Evolutionary conservation across 2,113 vertebrate genomes (phyloP), one percentile per base, ranked within the genome.

Genomic region (Microcebus murinus): DNA sequence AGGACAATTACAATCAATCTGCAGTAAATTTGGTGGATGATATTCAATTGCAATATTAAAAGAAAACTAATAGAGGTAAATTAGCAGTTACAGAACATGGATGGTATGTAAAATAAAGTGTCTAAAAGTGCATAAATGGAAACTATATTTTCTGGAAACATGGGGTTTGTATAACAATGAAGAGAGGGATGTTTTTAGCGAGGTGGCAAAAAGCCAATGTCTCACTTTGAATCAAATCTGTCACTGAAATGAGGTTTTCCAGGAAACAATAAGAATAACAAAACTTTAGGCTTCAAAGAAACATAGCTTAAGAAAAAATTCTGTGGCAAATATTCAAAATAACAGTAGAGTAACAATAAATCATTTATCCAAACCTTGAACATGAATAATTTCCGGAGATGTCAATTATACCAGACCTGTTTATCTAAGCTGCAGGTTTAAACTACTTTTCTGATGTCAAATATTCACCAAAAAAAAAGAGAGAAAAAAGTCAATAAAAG

Each of bases 191-290:
- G 42, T 65, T 79, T 93, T 90, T 85, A 74, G 34, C 39, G 52
- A 82, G 74, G 65, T 96, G 94, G 87, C 96, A 98, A 87, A 55
- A 59, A 92, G 50, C 73, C 94, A 96, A 83, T 48, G 52, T 59
- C 89, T 97, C 79, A 65, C 48, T 94, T 29, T 87, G 63, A 96
- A 96, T 96, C 93, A 91, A 97, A 97, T 81, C 70, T 93, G 83
- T 96, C 79, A 90, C 23, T 95, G 39, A 96, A 96, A 87, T 93
- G 50, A 93, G 65, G 84, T 95, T 96, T 96, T 96, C 79, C 89
- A 91, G 90, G 94, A 94, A 97, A 95, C 50, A 87, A 80, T 45
- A 96, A 95, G 31, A 97, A 94, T 89, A 96, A 93, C 55, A 97
- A 77, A 97, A 92, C 55, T 96, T 87, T 61, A 87, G 84, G 48